Conservation (phyloP, 2,888 invertebrate genomes). For the Salpingus planirostris region DNA sequence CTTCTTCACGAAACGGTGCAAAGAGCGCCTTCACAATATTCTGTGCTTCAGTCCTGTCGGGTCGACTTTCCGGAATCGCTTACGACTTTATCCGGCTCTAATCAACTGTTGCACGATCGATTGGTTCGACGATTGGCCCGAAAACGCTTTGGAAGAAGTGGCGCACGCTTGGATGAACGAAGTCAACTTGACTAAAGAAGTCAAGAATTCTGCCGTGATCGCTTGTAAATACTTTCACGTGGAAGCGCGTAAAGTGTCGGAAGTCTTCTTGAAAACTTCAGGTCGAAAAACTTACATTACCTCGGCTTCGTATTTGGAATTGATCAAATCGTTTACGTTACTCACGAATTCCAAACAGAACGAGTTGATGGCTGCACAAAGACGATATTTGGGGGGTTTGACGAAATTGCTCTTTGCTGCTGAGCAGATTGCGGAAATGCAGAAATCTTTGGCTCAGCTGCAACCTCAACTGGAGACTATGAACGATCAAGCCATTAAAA, state of each 20-base stretch:
- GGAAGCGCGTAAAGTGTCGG: constrained; percentile 56
- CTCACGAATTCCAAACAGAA: constrained; percentile 64
- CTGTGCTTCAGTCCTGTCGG: constrained; percentile 83
- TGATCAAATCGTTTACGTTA: constrained; percentile 67
- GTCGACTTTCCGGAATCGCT: constrained; percentile 64
- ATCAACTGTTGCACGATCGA: constrained; percentile 86
- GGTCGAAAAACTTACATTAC: constrained; percentile 74
- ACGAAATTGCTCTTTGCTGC: constrained; percentile 79
- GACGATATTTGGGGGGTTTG: constrained; percentile 77
- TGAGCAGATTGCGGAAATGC: constrained; percentile 71
- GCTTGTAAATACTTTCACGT: constrained; percentile 86
- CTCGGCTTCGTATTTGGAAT: constrained; percentile 74
- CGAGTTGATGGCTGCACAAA: constrained; percentile 60
- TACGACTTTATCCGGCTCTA: constrained; percentile 73
- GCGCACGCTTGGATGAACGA: constrained; percentile 70
- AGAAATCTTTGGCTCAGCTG: constrained; percentile 69
- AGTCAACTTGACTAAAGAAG: constrained; percentile 59
- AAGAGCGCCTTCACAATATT: constrained; percentile 71
- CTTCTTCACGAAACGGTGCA: constrained; percentile 70
- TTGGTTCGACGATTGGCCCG: constrained; percentile 87
- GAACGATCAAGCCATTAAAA: constrained; percentile 61
- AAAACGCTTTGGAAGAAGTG: constrained; percentile 74
- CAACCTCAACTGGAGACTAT: constrained; percentile 78
- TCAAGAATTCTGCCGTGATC: constrained; percentile 57
- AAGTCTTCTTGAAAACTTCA: constrained; percentile 54